Conservation (phyloP, 2,888 invertebrate species). For the Mythimna loreyi region DNA sequence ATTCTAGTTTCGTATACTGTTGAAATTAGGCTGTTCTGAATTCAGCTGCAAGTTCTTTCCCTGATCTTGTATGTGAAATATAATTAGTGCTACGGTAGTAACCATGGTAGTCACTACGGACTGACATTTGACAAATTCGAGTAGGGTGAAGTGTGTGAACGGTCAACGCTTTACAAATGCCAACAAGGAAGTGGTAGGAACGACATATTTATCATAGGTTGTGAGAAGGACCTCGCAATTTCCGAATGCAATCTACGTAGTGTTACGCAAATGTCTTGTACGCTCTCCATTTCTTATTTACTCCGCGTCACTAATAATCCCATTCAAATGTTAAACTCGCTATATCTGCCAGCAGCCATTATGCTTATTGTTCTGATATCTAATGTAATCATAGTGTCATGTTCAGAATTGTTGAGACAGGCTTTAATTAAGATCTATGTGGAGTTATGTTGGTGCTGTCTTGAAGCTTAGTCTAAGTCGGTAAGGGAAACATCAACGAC, state of each 20-base stretch:
- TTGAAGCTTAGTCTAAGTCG: background rate
- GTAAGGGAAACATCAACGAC: background rate
- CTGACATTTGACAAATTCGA: background rate
- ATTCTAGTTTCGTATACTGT: background rate
- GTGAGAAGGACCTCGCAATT: background rate
- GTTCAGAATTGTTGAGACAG: slow-evolving; percentile 35
- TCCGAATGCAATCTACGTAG: background rate
- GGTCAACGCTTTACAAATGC: background rate
- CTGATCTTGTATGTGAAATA: background rate
- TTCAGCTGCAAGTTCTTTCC: background rate
- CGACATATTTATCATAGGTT: background rate
- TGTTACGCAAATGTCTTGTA: background rate
- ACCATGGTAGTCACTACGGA: background rate
- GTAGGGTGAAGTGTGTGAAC: background rate
- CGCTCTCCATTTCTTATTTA: slow-evolving; percentile 20
- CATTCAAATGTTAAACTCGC: slow-evolving; percentile 54
- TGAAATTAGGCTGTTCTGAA: background rate
- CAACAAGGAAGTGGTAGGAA: background rate
- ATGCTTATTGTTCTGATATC: slow-evolving; percentile 44
- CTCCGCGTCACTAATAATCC: slow-evolving; percentile 46
- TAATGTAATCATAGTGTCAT: slow-evolving; percentile 49
- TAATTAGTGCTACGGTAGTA: background rate
- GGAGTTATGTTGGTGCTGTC: slow-evolving; percentile 1
- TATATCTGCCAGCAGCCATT: slow-evolving; percentile 47
- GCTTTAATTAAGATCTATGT: slow-evolving; percentile 47